Evolutionary conservation across 2,797 vertebrate genomes (phyloP).

Genomic region (Octomys mimax): DNA sequence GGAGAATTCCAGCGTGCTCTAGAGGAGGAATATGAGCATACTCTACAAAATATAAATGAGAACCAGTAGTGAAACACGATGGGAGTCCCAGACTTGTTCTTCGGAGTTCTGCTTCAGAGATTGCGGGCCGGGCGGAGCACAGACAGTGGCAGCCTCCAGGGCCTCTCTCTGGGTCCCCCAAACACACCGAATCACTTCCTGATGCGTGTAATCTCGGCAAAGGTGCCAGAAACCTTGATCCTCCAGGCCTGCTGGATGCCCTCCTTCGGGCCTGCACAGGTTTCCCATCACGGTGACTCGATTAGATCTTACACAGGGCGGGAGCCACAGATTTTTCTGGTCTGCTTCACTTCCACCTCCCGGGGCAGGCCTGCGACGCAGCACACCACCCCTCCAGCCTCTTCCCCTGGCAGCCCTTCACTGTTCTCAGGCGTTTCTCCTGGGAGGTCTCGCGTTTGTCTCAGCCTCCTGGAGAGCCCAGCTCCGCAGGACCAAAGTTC

Average conservation of each 20-base stretch:
- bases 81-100: neutral
- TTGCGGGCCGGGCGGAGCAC: too few relatives aligned
- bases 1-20: neutral
- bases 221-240: too few relatives aligned
- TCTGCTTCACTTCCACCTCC: neutral
- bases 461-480: neutral
- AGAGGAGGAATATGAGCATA: neutral
- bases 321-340: neutral
- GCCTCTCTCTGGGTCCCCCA: rapidly evolving
- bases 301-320: neutral
- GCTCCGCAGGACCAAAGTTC: neutral
- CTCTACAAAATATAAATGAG: neutral
- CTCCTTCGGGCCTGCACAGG: neutral
- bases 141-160: rapidly evolving
- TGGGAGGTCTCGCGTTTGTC: neutral
- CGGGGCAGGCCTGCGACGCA: rapidly evolving
- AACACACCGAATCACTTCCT: neutral
- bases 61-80: neutral
- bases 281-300: neutral
- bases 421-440: neutral
- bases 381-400: neutral
- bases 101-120: neutral
- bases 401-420: neutral
- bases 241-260: neutral
- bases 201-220: too few relatives aligned